Evolutionary conservation across 92 coral and sea anemone genomes (phyloP).

Genomic region (Montipora capitata): DNA sequence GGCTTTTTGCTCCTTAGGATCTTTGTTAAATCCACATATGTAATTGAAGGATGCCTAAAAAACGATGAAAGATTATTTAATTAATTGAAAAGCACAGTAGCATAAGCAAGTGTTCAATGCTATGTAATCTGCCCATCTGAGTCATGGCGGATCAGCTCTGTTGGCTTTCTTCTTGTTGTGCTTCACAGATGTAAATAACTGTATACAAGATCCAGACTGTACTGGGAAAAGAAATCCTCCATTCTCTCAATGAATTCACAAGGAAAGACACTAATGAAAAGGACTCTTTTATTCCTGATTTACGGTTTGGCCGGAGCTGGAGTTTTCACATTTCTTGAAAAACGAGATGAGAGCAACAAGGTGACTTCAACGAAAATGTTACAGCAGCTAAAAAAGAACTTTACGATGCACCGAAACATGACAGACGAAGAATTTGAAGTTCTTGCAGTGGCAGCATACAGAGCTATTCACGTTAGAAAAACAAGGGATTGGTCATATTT

Average conservation of each 20-base stretch:
- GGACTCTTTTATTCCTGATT: slow-evolving; percentile 6
- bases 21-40: too few species aligned
- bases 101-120: too few species aligned
- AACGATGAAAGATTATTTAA: too few species aligned
- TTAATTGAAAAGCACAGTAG: too few species aligned
- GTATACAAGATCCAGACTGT: not conserved
- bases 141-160: too few species aligned
- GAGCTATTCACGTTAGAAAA: slow-evolving; percentile 28
- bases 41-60: too few species aligned
- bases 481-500: slow-evolving; percentile 64
- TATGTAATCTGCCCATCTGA: too few species aligned
- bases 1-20: too few species aligned
- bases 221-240: not conserved
- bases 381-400: slow-evolving; percentile 35
- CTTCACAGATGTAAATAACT: not conserved
- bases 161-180: not conserved
- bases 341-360: slow-evolving; percentile 31
- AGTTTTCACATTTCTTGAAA: slow-evolving; percentile 52
- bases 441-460: slow-evolving; percentile 11
- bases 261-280: slow-evolving; percentile 26
- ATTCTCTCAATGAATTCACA: not conserved
- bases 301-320: slow-evolving; percentile 52
- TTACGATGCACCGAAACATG: slow-evolving; percentile 26
- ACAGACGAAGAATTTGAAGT: slow-evolving; percentile 44
- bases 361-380: slow-evolving; percentile 40